Conservation (phyloP, 2,797 vertebrate genomes). For the Distichodus sexfasciatus region DNA sequence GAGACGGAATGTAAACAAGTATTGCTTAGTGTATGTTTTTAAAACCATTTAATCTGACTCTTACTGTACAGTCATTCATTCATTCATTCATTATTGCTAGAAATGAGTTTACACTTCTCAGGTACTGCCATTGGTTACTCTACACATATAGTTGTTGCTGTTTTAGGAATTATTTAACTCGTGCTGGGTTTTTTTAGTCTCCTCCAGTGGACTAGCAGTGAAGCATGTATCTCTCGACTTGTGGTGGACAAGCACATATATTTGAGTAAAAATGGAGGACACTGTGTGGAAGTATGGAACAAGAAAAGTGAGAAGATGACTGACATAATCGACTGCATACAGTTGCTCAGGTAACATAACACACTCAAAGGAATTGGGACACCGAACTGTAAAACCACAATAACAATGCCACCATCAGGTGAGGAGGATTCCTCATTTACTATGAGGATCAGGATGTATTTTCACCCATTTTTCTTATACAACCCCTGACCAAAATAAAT, state of each 20-base stretch:
- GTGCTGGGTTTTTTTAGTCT: conserved; percentile 64
- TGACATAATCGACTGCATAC: conserved; percentile 85
- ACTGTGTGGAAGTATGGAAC: conserved; percentile 91
- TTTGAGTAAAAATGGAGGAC: conserved; percentile 83
- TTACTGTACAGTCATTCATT: too few relatives aligned
- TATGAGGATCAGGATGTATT: too few relatives aligned
- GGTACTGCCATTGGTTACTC: background rate
- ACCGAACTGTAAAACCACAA: too few relatives aligned
- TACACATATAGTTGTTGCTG: background rate
- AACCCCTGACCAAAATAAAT: too few relatives aligned
- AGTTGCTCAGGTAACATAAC: conserved; percentile 80
- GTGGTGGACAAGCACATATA: conserved; percentile 88
- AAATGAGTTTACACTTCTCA: background rate
- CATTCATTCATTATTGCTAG: background rate
- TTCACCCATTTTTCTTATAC: too few relatives aligned
- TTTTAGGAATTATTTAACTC: background rate
- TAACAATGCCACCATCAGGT: too few relatives aligned
- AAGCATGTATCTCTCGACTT: conserved; percentile 84
- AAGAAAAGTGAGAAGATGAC: conserved; percentile 86
- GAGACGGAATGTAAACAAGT: too few relatives aligned
- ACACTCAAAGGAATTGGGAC: background rate
- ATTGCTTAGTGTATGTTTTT: too few relatives aligned
- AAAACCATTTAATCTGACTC: too few relatives aligned
- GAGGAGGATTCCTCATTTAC: too few relatives aligned
- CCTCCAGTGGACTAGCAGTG: conserved; percentile 68